These are phyloP conservation scores for Acrocephalus kingi DNA, from an alignment of 2,113 vertebrate species.

Conservation along the genomic window DNA sequence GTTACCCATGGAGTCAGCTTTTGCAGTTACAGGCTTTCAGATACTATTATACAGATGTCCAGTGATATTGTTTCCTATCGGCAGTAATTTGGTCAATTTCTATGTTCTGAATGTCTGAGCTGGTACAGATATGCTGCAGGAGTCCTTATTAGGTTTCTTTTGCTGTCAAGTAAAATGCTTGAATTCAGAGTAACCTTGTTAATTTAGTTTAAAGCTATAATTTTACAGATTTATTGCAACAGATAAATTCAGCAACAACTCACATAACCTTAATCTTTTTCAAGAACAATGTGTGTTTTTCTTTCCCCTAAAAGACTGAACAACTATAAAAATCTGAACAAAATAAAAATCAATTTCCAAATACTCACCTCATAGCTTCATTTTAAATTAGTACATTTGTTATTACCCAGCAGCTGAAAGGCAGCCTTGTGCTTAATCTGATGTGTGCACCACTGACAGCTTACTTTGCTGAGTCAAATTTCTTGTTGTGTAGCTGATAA, in stretches of 20 bases:
- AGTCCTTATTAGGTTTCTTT: neutral
- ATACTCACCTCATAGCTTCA: neutral
- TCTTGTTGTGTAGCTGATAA: slow-evolving; percentile 22
- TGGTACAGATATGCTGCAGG: neutral
- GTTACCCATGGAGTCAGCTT: neutral
- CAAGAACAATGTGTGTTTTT: neutral
- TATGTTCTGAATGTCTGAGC: neutral
- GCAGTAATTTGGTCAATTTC: neutral
- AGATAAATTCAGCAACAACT: neutral
- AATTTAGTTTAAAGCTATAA: neutral
- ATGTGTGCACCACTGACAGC: neutral
- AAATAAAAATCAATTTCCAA: neutral
- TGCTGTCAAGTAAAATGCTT: neutral
- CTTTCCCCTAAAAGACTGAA: neutral
- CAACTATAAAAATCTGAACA: neutral
- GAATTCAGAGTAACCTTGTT: neutral
- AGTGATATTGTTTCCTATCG: neutral
- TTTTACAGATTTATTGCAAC: neutral
- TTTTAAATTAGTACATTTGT: neutral
- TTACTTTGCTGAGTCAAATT: slow-evolving; percentile 33
- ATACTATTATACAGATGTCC: neutral
- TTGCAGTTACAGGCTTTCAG: neutral
- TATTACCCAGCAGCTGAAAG: neutral
- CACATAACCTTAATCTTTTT: neutral
- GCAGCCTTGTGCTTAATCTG: slow-evolving; percentile 9